These are phyloP conservation scores for Ptychoptera albimana DNA, from an alignment of 2,888 invertebrate genomes.

Conservation along the genomic window DNA sequence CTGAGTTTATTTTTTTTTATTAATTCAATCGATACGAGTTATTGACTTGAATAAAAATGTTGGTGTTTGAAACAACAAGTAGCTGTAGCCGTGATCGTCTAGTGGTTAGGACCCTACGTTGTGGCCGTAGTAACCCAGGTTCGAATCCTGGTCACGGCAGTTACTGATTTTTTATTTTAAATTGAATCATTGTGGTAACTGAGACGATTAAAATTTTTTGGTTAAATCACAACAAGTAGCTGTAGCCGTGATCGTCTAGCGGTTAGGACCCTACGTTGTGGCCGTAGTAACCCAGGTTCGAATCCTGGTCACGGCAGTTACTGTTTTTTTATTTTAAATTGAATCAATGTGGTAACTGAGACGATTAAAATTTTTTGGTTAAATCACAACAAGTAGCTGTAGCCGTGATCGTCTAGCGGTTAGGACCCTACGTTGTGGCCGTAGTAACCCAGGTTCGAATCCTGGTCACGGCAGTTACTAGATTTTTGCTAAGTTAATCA, in stretches of 20 bases:
- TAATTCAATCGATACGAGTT: too few relatives aligned
- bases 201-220: too few relatives aligned
- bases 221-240: too few relatives aligned
- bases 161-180: too few relatives aligned
- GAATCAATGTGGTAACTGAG: too few relatives aligned
- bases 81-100: conserved; percentile 11
- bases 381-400: not conserved
- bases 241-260: conserved; percentile 15
- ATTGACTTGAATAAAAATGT: too few relatives aligned
- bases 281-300: conserved; percentile 45
- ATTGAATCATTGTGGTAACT: too few relatives aligned
- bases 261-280: conserved; percentile 42
- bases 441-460: conserved; percentile 45
- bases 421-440: conserved; percentile 43
- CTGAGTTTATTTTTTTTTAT: too few relatives aligned
- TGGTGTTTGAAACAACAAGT: too few relatives aligned
- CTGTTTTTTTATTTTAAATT: too few relatives aligned
- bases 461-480: conserved; percentile 33
- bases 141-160: conserved; percentile 41
- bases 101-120: conserved; percentile 39
- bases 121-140: conserved; percentile 46
- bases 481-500: too few relatives aligned
- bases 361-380: too few relatives aligned
- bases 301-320: conserved; percentile 37
- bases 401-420: conserved; percentile 21